These are phyloP conservation scores for Xenotilapia flavipinnis DNA, from an alignment of 2,113 vertebrate species.

Conservation along the genomic window DNA sequence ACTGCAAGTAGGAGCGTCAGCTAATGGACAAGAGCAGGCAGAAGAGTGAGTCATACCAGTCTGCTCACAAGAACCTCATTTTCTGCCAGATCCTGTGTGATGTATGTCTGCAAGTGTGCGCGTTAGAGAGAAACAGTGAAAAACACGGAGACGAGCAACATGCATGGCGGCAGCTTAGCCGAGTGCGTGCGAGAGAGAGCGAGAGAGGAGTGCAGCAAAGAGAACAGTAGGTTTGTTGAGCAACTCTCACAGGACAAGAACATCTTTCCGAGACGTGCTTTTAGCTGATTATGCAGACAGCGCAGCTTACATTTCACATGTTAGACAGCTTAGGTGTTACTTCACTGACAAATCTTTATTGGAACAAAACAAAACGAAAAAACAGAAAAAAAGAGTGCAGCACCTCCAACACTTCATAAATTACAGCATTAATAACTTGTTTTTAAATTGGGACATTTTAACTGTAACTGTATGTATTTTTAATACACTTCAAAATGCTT, in stretches of 20 bases:
- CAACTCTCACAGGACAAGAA: slow-evolving; percentile 37
- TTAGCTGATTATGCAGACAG: slow-evolving; percentile 1
- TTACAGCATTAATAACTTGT: background rate
- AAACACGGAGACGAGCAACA: background rate
- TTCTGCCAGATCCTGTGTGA: slow-evolving; percentile 12
- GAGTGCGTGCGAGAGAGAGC: background rate
- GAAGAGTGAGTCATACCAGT: slow-evolving; percentile 46
- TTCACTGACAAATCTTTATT: background rate
- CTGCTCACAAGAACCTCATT: slow-evolving; percentile 11
- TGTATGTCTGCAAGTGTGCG: background rate
- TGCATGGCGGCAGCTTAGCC: background rate
- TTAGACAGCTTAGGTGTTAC: background rate
- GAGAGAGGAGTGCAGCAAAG: background rate
- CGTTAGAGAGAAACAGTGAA: background rate
- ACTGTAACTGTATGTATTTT: background rate
- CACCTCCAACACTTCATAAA: background rate
- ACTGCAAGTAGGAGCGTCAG: background rate
- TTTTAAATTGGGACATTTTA: background rate
- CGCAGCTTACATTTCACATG: slow-evolving; percentile 15
- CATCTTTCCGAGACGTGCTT: slow-evolving; percentile 12
- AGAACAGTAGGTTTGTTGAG: slow-evolving; percentile 22
- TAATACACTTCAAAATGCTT: background rate
- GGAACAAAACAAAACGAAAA: background rate
- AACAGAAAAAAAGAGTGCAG: background rate
- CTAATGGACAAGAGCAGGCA: slow-evolving; percentile 16